Conservation (phyloP, 2,797 vertebrate genomes). For the Anguilla anguilla region DNA sequence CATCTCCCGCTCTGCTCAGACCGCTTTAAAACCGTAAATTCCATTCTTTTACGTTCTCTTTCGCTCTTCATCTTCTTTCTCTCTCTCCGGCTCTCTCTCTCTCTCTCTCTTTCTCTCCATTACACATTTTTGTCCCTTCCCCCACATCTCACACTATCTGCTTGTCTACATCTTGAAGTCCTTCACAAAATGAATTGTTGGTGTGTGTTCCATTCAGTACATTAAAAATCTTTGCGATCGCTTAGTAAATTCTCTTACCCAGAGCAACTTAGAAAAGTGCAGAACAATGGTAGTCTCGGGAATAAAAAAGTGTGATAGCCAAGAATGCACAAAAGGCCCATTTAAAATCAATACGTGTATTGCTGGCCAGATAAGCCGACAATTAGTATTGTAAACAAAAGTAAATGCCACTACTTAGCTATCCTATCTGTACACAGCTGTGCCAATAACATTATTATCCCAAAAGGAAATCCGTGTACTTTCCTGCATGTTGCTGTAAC, state of each 20-base stretch:
- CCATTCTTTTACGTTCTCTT: background rate
- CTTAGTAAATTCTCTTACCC: background rate
- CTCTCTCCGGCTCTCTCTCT: conserved; percentile 23
- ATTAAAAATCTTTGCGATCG: background rate
- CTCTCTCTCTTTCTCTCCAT: conserved; percentile 16
- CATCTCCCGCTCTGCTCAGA: background rate
- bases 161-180: background rate
- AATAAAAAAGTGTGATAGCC: background rate
- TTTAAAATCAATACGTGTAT: background rate
- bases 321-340: background rate
- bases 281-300: background rate
- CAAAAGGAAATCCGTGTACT: background rate
- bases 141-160: background rate
- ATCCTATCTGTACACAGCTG: background rate
- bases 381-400: conserved; percentile 3
- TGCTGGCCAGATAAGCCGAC: background rate
- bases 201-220: background rate
- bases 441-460: background rate
- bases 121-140: background rate
- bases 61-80: background rate
- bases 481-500: background rate
- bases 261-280: background rate
- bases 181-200: background rate
- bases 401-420: background rate
- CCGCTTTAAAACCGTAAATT: background rate